These are phyloP conservation scores for Phodopus roborovskii DNA, from an alignment of 2,113 vertebrate genomes.

Conservation along the genomic window DNA sequence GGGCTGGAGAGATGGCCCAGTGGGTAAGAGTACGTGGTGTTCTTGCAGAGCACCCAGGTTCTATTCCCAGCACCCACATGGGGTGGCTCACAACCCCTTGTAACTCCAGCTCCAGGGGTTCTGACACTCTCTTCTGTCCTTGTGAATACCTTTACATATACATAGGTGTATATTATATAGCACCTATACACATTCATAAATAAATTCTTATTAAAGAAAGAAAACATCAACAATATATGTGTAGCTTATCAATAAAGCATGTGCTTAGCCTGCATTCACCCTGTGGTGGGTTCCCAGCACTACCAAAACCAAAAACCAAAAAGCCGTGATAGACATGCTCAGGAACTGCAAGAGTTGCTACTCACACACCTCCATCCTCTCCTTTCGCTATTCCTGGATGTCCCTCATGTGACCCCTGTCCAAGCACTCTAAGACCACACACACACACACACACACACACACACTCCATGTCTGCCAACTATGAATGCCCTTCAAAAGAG, in stretches of 20 bases:
- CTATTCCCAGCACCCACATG: too few species aligned
- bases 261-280: background rate
- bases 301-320: background rate
- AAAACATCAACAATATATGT: background rate
- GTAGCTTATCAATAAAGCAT: background rate
- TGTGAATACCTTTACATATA: too few species aligned
- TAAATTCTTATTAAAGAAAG: background rate
- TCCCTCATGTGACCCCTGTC: background rate
- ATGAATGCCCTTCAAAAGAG: background rate
- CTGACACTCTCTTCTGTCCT: too few species aligned
- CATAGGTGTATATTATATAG: too few species aligned
- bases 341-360: background rate
- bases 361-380: background rate
- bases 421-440: background rate
- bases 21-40: too few species aligned
- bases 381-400: background rate
- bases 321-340: background rate
- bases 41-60: too few species aligned
- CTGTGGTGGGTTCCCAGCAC: background rate
- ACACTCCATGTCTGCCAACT: background rate
- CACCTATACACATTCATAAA: too few species aligned
- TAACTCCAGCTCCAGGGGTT: too few species aligned
- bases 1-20: too few species aligned
- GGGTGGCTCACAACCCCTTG: too few species aligned
- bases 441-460: too few species aligned